These are phyloP conservation scores for Temnopleurus reevesii DNA, from an alignment of 53 echinoderm and acorn worm genomes.

Conservation along the genomic window DNA sequence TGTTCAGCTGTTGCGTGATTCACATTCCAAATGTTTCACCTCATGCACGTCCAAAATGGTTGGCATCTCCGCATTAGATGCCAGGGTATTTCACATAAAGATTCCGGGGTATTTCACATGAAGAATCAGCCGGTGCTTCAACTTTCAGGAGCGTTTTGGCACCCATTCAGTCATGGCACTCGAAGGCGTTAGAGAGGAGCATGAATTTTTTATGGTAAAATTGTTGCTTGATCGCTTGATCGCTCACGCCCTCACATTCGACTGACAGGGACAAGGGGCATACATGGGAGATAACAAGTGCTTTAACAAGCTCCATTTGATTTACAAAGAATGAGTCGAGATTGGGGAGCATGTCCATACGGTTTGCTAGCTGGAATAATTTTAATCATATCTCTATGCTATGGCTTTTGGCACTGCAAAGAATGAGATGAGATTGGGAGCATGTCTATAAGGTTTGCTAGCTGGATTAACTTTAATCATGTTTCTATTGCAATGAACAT, in stretches of 20 bases:
- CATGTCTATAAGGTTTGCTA: too few relatives aligned
- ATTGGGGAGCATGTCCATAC: background rate
- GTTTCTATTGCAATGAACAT: too few relatives aligned
- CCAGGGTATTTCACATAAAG: too few relatives aligned
- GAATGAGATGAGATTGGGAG: too few relatives aligned
- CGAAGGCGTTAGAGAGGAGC: background rate
- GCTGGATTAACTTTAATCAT: too few relatives aligned
- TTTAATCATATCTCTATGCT: too few relatives aligned
- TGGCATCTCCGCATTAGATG: too few relatives aligned
- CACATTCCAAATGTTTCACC: too few relatives aligned
- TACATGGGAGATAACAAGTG: background rate
- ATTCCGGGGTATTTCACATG: background rate
- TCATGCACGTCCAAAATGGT: too few relatives aligned
- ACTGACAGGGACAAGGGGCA: background rate
- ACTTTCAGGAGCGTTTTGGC: background rate
- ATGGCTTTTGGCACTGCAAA: too few relatives aligned
- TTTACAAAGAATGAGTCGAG: background rate
- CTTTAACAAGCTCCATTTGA: background rate
- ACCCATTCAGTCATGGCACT: constrained; percentile 7
- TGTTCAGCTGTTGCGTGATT: too few relatives aligned
- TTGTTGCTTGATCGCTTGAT: constrained; percentile 25
- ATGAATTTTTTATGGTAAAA: constrained; percentile 19
- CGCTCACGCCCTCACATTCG: background rate
- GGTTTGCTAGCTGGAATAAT: too few relatives aligned
- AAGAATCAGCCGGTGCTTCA: background rate